Evolutionary conservation across 2,888 invertebrate species (phyloP), one percentile per base, ranked within the genome.

Genomic region (Micoletzkya japonica): DNA sequence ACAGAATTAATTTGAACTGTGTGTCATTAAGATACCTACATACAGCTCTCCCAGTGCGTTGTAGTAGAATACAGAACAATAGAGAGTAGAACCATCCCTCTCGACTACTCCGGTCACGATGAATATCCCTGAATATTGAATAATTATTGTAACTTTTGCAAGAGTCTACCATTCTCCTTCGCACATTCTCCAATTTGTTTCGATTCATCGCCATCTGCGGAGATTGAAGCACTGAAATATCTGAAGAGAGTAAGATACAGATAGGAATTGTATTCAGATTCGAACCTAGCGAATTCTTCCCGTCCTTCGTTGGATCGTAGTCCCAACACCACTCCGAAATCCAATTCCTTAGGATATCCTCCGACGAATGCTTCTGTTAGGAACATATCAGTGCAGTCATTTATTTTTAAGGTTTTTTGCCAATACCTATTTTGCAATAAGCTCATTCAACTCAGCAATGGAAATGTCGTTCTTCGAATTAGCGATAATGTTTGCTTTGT

Each of bases 11-110:
- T 28, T 26, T 52, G 20, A 28, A 30, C 30, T 54, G 14, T 2
- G 14, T 28, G 28, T 10, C 54, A 10, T 30, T 26, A 54, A 54
- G 54, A 30, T 26, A 54, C 28, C 28, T 30, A 28, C 26, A 4
- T 54, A 20, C 10, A 26, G n/a, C 28, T 54, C 54, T 17, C 56
- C 28, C 56, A 1, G 4, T 56, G 30, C 32, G n/a, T 32, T 57
- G 57, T 76, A 82, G 74, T 78, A 83, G 73, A 82, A 83, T 1
- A 80, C 82, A 0, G 82, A 81, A 70, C 82, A 82, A 67, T 82
- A 82, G n/a, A 82, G 76, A 4, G 81, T 83, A 24, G 71, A 71
- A 0, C 77, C 81, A 26, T 76, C 77, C 44, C 70, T 70, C 70
- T 82, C 82, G 10, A 82, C 81, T 0, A 82, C 82, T 57, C 82